Base-by-base conservation (phyloP, 2,888 invertebrate species). In the Lampropteryx suffumata region DNA sequence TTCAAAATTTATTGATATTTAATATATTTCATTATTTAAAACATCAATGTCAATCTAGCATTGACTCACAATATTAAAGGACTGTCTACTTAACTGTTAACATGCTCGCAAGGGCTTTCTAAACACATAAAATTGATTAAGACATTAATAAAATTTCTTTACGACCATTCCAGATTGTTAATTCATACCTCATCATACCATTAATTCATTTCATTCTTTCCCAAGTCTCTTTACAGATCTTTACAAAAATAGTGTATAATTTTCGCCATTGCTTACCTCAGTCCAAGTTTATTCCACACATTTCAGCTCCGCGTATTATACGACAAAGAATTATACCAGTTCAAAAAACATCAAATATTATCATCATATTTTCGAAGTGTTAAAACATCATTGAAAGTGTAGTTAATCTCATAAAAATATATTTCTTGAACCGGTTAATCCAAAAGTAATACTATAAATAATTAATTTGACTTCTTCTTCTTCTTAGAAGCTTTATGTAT, bases 401-500 rank as follows among this genome's bases (percentile, higher is more conserved):
- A n/a, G n/a, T n/a, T n/a, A n/a, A n/a, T n/a, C n/a, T n/a, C n/a
- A n/a, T n/a, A n/a, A n/a, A n/a, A 34, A 10, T 8, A 29, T 13
- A 5, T 37, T 36, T 37, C 37, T 10, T 45, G 26, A 37, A 35
- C 35, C 13, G 29, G 3, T 9, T 3, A n/a, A 10, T 26, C 26
- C 14, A 35, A 5, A 17, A 5, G 9, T 21, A 2, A 24, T 24
- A 7, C 5, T 24, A 5, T 21, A 21, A 3, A 21, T 1, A 6
- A 24, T n/a, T 5, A 6, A 39, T 27, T 53, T 55, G 37, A 52
- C 32, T 41, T 53, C 40, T 33, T 44, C 44, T 44, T 53, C 14
- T 57, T 46, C 39, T 46, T 55, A 17, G 27, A 34, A 43, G 37
- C 47, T 24, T 40, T 55, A 51, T 83, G 82, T 32, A 73, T 62